Conservation (phyloP, 2,113 vertebrate species). For the Phalacrocorax pelagicus region DNA sequence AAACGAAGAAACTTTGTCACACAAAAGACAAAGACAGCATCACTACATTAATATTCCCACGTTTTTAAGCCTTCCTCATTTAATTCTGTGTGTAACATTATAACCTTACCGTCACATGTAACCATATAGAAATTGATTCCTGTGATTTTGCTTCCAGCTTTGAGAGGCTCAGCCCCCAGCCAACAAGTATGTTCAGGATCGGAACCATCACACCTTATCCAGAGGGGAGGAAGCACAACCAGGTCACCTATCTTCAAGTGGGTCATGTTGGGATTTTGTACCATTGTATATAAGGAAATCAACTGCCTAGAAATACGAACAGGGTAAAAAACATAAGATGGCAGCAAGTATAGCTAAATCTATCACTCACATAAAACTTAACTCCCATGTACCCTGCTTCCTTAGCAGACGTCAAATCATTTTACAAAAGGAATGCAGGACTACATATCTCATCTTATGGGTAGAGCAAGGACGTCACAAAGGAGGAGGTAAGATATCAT, state of each 20-base stretch:
- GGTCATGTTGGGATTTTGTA: conserved; percentile 83
- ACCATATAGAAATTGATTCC: conserved; percentile 81
- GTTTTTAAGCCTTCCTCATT: not conserved
- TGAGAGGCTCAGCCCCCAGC: conserved; percentile 87
- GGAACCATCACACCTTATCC: conserved; percentile 88
- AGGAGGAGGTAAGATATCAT: not conserved
- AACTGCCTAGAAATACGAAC: conserved; percentile 77
- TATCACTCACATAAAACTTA: not conserved
- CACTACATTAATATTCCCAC: not conserved
- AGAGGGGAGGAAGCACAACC: conserved; percentile 79
- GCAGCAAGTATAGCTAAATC: not conserved
- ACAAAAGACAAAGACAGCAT: not conserved
- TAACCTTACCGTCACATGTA: conserved; percentile 81
- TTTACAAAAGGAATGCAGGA: not conserved
- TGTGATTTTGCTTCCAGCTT: conserved; percentile 55
- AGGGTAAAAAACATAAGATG: not conserved
- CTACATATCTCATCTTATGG: not conserved
- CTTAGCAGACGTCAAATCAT: not conserved
- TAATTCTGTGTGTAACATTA: not conserved
- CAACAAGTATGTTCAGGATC: conserved; percentile 85
- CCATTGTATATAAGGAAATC: conserved; percentile 87
- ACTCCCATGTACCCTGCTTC: not conserved
- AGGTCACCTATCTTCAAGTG: conserved; percentile 24
- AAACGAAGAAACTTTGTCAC: not conserved
- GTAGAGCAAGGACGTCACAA: not conserved